phyloP scores from a whole-genome alignment of 2,113 vertebrate genomes.

The Redunca redunca region DNA sequence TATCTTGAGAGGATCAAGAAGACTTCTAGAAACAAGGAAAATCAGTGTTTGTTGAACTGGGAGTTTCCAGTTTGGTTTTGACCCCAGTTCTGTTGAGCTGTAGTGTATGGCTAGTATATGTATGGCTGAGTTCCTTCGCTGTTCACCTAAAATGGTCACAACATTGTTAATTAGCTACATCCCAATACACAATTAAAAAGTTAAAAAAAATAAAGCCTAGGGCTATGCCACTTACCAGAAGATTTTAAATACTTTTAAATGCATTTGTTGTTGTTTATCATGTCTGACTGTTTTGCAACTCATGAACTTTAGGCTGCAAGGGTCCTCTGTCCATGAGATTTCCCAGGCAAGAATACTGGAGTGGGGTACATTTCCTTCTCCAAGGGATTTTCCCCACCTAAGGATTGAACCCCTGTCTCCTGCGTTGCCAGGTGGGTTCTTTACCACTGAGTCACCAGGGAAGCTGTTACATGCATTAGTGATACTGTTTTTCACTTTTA shows the following conservation, averaged over 20 bases:
- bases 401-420: background rate
- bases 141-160: background rate
- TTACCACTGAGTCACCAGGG: background rate
- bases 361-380: background rate
- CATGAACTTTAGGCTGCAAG: background rate
- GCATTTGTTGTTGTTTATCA: background rate
- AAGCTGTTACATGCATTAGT: background rate
- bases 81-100: background rate
- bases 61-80: background rate
- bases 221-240: background rate
- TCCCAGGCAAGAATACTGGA: background rate
- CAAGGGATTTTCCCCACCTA: background rate
- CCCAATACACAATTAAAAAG: background rate
- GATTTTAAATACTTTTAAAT: background rate
- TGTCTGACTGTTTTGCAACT: background rate
- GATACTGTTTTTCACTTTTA: background rate
- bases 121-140: background rate
- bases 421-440: background rate
- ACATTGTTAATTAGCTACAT: background rate
- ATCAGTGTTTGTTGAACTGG: background rate
- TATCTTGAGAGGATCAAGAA: background rate
- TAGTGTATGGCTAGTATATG: background rate
- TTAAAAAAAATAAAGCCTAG: background rate
- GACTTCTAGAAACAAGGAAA: background rate
- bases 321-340: background rate